Conservation (phyloP, 2,797 vertebrate genomes). For the Pipistrellus nathusii region DNA sequence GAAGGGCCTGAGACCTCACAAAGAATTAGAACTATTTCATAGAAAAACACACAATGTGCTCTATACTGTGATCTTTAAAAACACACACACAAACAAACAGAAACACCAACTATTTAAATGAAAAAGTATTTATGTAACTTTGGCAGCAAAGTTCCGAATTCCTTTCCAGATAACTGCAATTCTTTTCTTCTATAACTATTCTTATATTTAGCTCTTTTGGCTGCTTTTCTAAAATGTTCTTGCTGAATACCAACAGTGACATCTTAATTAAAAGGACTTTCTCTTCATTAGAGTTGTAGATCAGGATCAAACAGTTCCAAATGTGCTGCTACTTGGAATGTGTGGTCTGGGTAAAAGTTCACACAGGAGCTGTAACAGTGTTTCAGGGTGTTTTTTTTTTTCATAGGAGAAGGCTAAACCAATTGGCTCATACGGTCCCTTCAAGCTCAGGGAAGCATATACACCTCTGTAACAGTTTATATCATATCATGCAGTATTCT, state of each 20-base stretch:
- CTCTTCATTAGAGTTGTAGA: neutral
- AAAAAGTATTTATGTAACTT: neutral
- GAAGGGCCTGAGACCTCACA: neutral
- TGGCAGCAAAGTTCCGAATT: constrained; percentile 15
- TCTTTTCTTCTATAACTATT: constrained; percentile 42
- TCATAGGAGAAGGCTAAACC: neutral
- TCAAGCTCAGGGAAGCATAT: neutral
- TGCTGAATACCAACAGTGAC: neutral
- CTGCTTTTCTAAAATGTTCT: constrained; percentile 18
- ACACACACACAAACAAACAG: neutral
- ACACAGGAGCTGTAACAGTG: neutral
- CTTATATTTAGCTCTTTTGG: constrained; percentile 11
- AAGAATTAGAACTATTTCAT: neutral
- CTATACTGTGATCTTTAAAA: neutral
- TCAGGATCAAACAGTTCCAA: too few species aligned
- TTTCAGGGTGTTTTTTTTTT: neutral
- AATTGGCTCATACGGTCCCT: neutral
- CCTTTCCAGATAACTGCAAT: constrained; percentile 37
- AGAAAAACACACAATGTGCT: neutral
- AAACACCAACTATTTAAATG: neutral
- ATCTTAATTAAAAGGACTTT: neutral
- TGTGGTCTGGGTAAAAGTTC: too few species aligned
- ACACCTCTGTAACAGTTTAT: neutral
- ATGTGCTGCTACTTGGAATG: neutral
- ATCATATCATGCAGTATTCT: neutral